Evolutionary conservation across 2,888 invertebrate species (phyloP).

Genomic region (Atethmia centrago): DNA sequence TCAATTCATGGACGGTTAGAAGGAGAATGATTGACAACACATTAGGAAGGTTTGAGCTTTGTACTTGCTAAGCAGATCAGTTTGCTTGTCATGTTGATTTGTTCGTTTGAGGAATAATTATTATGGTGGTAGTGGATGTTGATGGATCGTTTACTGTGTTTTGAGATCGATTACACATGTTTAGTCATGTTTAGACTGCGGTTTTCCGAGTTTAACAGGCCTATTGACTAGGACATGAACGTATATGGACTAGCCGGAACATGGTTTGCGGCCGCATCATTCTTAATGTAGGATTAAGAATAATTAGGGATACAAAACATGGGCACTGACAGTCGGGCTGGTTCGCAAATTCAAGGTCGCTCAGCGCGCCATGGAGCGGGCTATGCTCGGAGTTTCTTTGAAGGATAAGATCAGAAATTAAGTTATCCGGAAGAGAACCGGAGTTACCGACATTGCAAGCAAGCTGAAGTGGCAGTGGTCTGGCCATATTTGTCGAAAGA

Average conservation of each 20-base stretch:
- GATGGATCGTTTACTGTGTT: constrained; percentile 37
- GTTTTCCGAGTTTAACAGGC: constrained; percentile 14
- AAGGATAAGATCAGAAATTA: no score
- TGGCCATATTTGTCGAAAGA: no score
- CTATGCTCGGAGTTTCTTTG: no score
- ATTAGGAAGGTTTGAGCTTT: constrained; percentile 81
- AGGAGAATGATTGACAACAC: constrained; percentile 87
- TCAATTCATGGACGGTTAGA: constrained; percentile 70
- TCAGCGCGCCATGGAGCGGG: no score
- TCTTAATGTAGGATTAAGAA: constrained; percentile 9
- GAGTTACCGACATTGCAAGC: no score
- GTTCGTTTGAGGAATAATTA: constrained; percentile 79
- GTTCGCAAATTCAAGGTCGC: no score
- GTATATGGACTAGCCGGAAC: neutral
- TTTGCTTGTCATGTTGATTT: constrained; percentile 78
- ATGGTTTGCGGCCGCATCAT: neutral
- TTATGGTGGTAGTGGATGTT: constrained; percentile 57
- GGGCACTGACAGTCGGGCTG: no score
- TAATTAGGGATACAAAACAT: neutral
- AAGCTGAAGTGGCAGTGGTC: no score
- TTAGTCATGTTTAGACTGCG: constrained; percentile 13
- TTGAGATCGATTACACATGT: constrained; percentile 17
- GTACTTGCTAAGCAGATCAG: constrained; percentile 79
- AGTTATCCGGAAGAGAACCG: no score
- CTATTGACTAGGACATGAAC: constrained; percentile 9